Percentiles rank a stretch among this genome's conserved stretches.
Evolutionary conservation across 2,113 vertebrate genomes (phyloP).

Genomic region (Accipiter virgatus): DNA sequence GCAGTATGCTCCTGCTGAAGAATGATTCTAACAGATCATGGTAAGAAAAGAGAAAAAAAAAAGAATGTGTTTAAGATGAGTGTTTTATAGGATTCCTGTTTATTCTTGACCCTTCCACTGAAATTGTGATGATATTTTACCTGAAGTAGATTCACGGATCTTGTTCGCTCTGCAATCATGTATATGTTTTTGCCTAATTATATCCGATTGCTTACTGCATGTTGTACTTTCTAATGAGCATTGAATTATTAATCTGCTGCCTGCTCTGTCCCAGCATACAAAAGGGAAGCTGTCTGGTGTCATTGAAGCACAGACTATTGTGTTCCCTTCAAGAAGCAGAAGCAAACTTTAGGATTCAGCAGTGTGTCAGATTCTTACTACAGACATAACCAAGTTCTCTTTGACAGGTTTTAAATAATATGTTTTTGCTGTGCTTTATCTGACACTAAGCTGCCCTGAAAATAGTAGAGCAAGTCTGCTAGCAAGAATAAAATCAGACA

Average conservation of each 20-base stretch:
- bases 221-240: slow-evolving; percentile 18
- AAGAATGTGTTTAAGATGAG: not conserved
- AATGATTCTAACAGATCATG: not conserved
- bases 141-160: not conserved
- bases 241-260: slow-evolving; percentile 58
- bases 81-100: not conserved
- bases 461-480: slow-evolving; percentile 27
- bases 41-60: too few species aligned
- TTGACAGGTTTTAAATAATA: slow-evolving; percentile 58
- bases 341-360: slow-evolving; percentile 37
- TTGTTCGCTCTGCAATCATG: not conserved
- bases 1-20: not conserved
- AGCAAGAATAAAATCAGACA: slow-evolving; percentile 43
- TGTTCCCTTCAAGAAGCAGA: not conserved
- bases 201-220: slow-evolving; percentile 12
- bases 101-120: not conserved
- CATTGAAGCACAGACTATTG: not conserved
- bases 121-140: not conserved
- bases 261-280: not conserved
- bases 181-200: slow-evolving; percentile 18
- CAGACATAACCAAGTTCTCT: not conserved
- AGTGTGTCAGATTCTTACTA: slow-evolving; percentile 3
- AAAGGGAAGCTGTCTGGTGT: slow-evolving; percentile 19
- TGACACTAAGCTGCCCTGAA: slow-evolving; percentile 64
- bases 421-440: slow-evolving; percentile 43